Conservation (phyloP, 92 coral and sea anemone species). For the Parazoanthus darwini region DNA sequence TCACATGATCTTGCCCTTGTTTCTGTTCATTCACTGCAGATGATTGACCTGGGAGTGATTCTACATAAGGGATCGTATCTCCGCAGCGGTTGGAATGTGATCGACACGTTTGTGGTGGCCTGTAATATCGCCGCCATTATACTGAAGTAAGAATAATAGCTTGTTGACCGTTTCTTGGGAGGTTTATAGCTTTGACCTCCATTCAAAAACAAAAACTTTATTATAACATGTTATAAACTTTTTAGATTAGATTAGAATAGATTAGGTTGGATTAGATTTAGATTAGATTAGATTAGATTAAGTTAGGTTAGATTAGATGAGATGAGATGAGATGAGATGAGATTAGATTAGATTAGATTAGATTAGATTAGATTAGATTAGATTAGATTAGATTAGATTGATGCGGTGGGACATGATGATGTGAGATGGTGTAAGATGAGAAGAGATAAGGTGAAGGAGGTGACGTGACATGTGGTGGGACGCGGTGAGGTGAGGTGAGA, state of each 20-base stretch:
- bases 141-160: constrained; percentile 63
- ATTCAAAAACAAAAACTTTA: background rate
- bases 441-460: too few species aligned
- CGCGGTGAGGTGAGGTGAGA: too few species aligned
- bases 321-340: background rate
- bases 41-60: constrained; percentile 93
- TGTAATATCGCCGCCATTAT: constrained; percentile 91
- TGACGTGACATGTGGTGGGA: too few species aligned
- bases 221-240: too few species aligned
- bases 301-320: background rate
- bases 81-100: constrained; percentile 94
- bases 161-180: background rate
- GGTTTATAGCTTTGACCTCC: background rate
- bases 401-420: too few species aligned
- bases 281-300: background rate
- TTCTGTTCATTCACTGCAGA: constrained; percentile 46
- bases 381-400: too few species aligned
- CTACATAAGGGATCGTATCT: constrained; percentile 97
- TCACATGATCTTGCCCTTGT: background rate
- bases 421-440: too few species aligned
- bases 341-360: background rate
- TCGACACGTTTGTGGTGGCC: constrained; percentile 95
- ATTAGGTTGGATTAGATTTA: background rate
- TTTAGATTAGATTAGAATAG: background rate
- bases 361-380: too few species aligned